Conservation (phyloP, 2,888 invertebrate genomes). For the Chymomyza amoena region DNA sequence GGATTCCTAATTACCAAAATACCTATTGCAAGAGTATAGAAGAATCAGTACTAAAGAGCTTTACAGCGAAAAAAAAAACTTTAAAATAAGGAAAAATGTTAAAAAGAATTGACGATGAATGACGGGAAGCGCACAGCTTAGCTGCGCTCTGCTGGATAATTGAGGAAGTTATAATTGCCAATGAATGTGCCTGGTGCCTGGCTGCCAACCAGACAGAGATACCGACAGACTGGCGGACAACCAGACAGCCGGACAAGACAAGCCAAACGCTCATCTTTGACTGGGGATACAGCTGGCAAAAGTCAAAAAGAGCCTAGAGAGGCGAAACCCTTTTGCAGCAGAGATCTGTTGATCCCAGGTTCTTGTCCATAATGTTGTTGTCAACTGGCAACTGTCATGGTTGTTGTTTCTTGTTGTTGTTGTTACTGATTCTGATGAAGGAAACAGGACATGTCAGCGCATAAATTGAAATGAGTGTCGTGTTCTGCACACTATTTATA, state of each 20-base stretch:
- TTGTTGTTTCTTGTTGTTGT: constrained; percentile 56
- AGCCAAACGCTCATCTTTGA: constrained; percentile 13
- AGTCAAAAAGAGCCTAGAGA: constrained; percentile 39
- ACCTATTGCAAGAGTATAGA: background rate
- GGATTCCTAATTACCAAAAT: background rate
- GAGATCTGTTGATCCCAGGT: constrained; percentile 37
- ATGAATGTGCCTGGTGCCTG: constrained; percentile 43
- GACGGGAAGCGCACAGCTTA: constrained; percentile 69
- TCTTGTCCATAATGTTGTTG: constrained; percentile 24
- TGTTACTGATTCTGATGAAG: constrained; percentile 45
- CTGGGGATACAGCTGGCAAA: constrained; percentile 17
- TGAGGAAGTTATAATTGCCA: constrained; percentile 78
- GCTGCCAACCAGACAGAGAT: constrained; percentile 39
- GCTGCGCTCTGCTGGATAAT: constrained; percentile 73
- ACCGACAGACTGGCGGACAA: constrained; percentile 8
- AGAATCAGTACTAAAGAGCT: constrained; percentile 23
- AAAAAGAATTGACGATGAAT: constrained; percentile 70
- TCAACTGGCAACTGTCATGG: constrained; percentile 67
- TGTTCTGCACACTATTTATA: constrained; percentile 8
- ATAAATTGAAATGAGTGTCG: constrained; percentile 63
- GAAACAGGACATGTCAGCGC: constrained; percentile 71
- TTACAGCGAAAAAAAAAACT: constrained; percentile 16
- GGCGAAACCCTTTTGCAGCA: constrained; percentile 45
- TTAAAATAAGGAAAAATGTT: constrained; percentile 56
- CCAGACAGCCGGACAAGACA: constrained; percentile 7